phyloP scores from a whole-genome alignment of 2,113 vertebrate genomes.

The Octodon degus region DNA sequence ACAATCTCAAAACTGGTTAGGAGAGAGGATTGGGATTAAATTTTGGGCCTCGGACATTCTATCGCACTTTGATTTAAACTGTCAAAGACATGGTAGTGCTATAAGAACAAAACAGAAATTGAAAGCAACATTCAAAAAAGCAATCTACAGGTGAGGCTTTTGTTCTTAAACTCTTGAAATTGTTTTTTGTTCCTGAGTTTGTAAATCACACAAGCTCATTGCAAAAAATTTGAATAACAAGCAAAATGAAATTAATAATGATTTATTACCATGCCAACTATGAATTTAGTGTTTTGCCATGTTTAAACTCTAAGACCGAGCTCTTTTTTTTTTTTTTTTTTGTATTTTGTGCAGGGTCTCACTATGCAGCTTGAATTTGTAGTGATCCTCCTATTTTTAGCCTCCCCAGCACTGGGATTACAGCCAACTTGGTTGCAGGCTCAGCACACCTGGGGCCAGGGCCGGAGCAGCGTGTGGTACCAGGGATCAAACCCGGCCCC shows the following conservation, averaged over 20 bases:
- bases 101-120: slow-evolving; percentile 13
- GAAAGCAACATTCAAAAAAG: neutral
- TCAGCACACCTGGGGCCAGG: too few species aligned
- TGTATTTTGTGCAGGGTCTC: too few species aligned
- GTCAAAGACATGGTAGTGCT: neutral
- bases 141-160: neutral
- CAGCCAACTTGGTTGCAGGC: too few species aligned
- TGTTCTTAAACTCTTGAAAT: slow-evolving; percentile 13
- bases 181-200: slow-evolving; percentile 26
- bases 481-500: too few species aligned
- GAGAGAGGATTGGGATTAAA: neutral
- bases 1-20: neutral
- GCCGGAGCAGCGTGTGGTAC: too few species aligned
- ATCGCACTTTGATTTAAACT: neutral
- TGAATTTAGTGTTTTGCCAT: neutral
- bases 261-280: neutral
- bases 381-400: too few species aligned
- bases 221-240: slow-evolving; percentile 46
- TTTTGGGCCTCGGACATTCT: neutral
- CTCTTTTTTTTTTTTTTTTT: too few species aligned
- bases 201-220: neutral
- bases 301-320: neutral
- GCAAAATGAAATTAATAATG: neutral
- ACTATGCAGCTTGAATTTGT: too few species aligned
- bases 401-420: too few species aligned